A percentile compares a stretch with the other conserved stretches of the same genome.
Evolutionary conservation across 2,113 vertebrate species (phyloP).

Genomic region (Nansenia antarctica): DNA sequence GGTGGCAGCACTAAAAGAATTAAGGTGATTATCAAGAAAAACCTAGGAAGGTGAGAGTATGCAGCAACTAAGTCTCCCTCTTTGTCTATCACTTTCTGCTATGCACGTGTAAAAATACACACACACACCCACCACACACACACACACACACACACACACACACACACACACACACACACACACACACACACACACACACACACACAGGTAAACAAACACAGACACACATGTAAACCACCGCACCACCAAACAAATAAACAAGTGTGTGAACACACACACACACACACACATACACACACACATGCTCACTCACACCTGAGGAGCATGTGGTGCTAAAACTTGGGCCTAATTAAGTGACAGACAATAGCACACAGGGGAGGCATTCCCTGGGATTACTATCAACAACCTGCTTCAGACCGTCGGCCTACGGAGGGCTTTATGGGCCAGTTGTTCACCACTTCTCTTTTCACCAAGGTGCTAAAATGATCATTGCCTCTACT

Average conservation of each 20-base stretch:
- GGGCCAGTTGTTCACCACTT: slow-evolving; percentile 57
- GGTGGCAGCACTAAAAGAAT: background rate
- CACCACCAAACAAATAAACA: slow-evolving; percentile 38
- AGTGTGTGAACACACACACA: slow-evolving; percentile 30
- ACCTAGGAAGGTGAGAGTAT: background rate
- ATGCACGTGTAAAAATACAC: background rate
- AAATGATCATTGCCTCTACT: slow-evolving; percentile 34
- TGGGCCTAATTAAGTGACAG: slow-evolving; percentile 76
- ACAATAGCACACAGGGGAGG: slow-evolving; percentile 69
- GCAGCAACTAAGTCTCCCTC: too few relatives aligned
- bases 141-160: background rate
- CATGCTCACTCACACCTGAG: slow-evolving; percentile 49
- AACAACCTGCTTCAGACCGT: slow-evolving; percentile 43
- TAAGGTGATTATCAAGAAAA: background rate
- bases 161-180: slow-evolving; percentile 13
- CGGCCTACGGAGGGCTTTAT: slow-evolving; percentile 49
- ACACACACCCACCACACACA: background rate
- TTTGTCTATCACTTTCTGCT: background rate
- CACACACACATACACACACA: slow-evolving; percentile 41
- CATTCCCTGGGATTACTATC: slow-evolving; percentile 62
- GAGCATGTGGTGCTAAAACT: slow-evolving; percentile 69
- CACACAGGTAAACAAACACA: slow-evolving; percentile 18
- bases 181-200: background rate
- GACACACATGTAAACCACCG: slow-evolving; percentile 35
- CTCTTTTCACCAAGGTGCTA: slow-evolving; percentile 37